phyloP scores from a whole-genome alignment of 2,888 invertebrate genomes.

The Ditula angustiorana region DNA sequence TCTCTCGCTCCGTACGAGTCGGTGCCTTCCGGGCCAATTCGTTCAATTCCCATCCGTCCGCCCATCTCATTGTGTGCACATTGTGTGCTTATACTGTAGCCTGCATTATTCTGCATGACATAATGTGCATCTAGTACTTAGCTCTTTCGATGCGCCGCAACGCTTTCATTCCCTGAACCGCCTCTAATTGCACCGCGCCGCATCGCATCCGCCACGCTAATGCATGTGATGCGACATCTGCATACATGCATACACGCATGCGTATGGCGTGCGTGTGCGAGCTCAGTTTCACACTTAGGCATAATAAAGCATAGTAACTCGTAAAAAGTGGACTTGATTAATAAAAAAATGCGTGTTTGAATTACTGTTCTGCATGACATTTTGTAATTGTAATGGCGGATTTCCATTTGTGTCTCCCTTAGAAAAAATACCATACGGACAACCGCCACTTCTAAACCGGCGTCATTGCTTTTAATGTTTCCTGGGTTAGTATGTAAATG shows the following conservation, averaged over 20 bases:
- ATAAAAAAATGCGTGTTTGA: no score
- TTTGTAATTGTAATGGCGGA: no score
- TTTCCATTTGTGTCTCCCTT: no score
- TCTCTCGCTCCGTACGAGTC: no score
- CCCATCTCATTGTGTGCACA: no score
- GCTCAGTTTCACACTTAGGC: neutral
- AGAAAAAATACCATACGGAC: neutral
- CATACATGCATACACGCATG: neutral
- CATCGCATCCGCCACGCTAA: neutral
- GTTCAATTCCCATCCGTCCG: no score
- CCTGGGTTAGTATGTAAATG: constrained; percentile 8
- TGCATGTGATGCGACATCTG: neutral
- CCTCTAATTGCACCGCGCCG: neutral
- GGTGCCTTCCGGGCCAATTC: no score
- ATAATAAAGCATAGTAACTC: no score
- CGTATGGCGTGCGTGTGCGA: neutral
- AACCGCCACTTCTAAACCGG: neutral
- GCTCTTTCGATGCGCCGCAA: neutral
- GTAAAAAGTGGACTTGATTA: no score
- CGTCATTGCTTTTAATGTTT: constrained; percentile 6
- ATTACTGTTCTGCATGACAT: no score
- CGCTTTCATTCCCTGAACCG: neutral
- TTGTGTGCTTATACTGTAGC: no score
- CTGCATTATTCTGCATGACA: neutral
- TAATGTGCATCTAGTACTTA: neutral